Evolutionary conservation across 2,797 vertebrate genomes (phyloP), one percentile per base, ranked within the genome.

Genomic region (Heterohyrax brucei): DNA sequence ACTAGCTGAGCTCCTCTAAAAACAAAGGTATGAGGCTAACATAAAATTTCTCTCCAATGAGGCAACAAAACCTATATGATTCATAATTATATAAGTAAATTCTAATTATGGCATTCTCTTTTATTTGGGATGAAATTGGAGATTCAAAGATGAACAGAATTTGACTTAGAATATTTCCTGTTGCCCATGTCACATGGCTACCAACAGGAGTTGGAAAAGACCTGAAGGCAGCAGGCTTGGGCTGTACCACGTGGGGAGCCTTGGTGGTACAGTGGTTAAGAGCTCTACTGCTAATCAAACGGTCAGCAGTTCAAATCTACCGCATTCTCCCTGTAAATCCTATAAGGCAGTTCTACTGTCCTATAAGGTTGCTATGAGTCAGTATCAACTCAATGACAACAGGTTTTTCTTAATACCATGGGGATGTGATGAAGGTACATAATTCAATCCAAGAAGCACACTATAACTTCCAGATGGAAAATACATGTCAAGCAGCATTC

Each of bases 381-480:
- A 56, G 53, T 14, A 56, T 56, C 53, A 56, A 56, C 53, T 56
- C 53, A 16, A 56, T 16, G 53, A 16, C 53, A 56, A 56, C 13
- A 53, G 50, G 50, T 53, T 53, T 53, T 53, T 53, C 39, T 53
- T 53, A 56, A 56, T 14, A 66, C 39, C 33, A 79, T 1, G 73
- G 30, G 21, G 33, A 53, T 62, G 33, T 14, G 21, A 76, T 18
- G 26, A 93, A 86, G 18, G 50, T 76, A 75, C 88, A 73, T 22
- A 6, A 91, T 30, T 12, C n/a, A 92, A 44, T 33, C n/a, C 30
- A 90, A 93, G 75, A 72, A 75, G 56, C 5, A 76, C 56, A 79
- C 7, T 91, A n/a, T 6, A 87, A 50, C 16, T 86, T n/a, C 16
- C 53, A 81, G 53, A 72, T 28, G 73, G 64, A 70, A 97, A 81